Evolutionary conservation across 2,888 invertebrate genomes (phyloP).

Genomic region (Ormyrus labotus): DNA sequence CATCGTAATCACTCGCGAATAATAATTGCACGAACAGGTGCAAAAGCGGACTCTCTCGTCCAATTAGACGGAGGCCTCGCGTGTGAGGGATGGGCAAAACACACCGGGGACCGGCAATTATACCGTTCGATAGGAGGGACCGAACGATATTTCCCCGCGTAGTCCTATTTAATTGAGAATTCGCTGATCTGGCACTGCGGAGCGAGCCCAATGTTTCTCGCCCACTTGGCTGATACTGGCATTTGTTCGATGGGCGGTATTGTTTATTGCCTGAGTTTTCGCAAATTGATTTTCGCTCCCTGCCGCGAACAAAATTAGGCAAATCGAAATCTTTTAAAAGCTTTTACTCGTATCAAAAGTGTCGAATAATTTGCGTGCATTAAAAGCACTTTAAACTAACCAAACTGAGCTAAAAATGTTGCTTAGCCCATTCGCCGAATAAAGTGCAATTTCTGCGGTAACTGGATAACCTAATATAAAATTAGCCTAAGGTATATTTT

Average conservation of each 20-base stretch:
- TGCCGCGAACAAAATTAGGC: no score
- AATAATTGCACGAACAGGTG: conserved; percentile 61
- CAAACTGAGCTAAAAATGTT: no score
- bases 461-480: conserved; percentile 43
- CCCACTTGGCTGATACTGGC: neutral
- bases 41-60: conserved; percentile 47
- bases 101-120: conserved; percentile 29
- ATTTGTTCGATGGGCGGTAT: no score
- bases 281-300: no score
- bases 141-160: conserved; percentile 20
- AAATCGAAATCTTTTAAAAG: no score
- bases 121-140: conserved; percentile 18
- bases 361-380: no score
- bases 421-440: neutral
- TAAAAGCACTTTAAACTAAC: no score
- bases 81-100: conserved; percentile 35
- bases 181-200: conserved; percentile 21
- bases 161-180: conserved; percentile 36
- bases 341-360: no score
- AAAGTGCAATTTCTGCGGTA: conserved; percentile 20
- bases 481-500: conserved; percentile 44
- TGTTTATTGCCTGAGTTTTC: no score
- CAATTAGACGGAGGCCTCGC: conserved; percentile 39
- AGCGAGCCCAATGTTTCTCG: neutral
- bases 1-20: conserved; percentile 61